Percentiles rank a stretch among this genome's conserved stretches.
phyloP scores from a whole-genome alignment of 2,888 invertebrate genomes.

The Lasioglossum villosulum region DNA sequence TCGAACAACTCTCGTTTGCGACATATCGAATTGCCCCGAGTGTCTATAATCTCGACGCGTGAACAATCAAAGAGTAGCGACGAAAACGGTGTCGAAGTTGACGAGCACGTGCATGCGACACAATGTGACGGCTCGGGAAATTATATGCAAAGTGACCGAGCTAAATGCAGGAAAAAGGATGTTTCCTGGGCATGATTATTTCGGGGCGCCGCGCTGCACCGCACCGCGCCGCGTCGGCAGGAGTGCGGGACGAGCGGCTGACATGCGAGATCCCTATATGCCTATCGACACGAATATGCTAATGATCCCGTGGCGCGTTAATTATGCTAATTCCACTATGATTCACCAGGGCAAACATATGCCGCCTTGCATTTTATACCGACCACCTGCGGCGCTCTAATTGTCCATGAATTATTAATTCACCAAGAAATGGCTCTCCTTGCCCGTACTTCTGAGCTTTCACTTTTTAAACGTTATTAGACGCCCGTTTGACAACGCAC shows the following conservation, averaged over 20 bases:
- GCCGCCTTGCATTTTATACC: constrained; percentile 75
- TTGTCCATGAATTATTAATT: constrained; percentile 81
- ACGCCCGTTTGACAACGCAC: not conserved
- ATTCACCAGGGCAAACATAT: constrained; percentile 81
- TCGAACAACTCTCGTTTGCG: not conserved
- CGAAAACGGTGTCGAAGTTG: constrained; percentile 8
- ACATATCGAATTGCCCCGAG: not conserved
- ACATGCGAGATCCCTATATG: constrained; percentile 71
- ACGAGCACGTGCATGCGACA: not conserved
- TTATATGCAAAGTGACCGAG: constrained; percentile 51
- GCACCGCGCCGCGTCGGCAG: constrained; percentile 24
- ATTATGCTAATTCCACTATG: constrained; percentile 81
- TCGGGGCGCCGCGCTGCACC: constrained; percentile 11
- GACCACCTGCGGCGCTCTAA: constrained; percentile 80
- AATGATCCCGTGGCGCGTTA: constrained; percentile 78
- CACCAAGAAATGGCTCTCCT: constrained; percentile 54
- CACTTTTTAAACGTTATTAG: constrained; percentile 13
- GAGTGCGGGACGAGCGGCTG: constrained; percentile 62
- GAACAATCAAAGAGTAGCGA: not conserved
- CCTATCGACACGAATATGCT: constrained; percentile 79
- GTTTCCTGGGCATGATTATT: constrained; percentile 55
- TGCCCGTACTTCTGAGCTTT: constrained; percentile 38
- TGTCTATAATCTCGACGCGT: not conserved
- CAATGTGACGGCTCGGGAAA: constrained; percentile 36
- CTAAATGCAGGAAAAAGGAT: constrained; percentile 58